Evolutionary conservation across 1,140 invertebrate species (phyloP).

Genomic region (Drosophila tropicalis): DNA sequence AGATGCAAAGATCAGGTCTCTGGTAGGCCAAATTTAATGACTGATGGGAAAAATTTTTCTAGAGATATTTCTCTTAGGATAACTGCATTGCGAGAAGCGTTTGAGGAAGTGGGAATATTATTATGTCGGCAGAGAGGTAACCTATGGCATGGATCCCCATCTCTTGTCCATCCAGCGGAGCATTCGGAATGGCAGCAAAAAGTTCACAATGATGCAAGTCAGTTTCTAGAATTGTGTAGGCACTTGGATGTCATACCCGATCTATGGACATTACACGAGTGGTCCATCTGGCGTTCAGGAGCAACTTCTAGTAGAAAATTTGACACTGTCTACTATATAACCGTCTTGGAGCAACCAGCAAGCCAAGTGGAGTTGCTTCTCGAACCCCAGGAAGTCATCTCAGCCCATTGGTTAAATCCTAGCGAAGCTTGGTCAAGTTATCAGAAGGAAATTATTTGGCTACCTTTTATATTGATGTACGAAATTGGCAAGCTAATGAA

Average conservation of each 20-base stretch:
- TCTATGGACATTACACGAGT: constrained; percentile 91
- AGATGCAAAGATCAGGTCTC: constrained; percentile 83
- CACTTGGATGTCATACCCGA: constrained; percentile 90
- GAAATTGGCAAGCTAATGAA: constrained; percentile 82
- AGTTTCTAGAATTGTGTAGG: constrained; percentile 90
- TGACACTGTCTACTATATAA: constrained; percentile 91
- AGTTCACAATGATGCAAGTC: constrained; percentile 87
- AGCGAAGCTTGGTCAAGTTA: constrained; percentile 81
- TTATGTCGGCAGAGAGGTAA: constrained; percentile 84
- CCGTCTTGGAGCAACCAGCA: constrained; percentile 84
- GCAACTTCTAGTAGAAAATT: constrained; percentile 85
- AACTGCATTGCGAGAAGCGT: constrained; percentile 94
- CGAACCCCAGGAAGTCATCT: constrained; percentile 60
- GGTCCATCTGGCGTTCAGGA: constrained; percentile 94
- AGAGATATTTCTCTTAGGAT: constrained; percentile 91
- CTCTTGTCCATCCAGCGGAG: constrained; percentile 41
- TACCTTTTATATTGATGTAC: constrained; percentile 85
- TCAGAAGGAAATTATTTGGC: constrained; percentile 87
- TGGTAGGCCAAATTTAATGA: constrained; percentile 42
- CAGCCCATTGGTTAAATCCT: constrained; percentile 57
- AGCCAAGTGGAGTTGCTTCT: constrained; percentile 43
- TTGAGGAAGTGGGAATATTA: constrained; percentile 94
- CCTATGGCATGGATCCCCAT: constrained; percentile 6
- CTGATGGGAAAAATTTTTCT: constrained; percentile 38
- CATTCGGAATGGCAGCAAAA: constrained; percentile 72